A percentile compares a stretch with the other conserved stretches of the same genome.
phyloP scores from a whole-genome alignment of 2,113 vertebrate species.

The Phycodurus eques region DNA sequence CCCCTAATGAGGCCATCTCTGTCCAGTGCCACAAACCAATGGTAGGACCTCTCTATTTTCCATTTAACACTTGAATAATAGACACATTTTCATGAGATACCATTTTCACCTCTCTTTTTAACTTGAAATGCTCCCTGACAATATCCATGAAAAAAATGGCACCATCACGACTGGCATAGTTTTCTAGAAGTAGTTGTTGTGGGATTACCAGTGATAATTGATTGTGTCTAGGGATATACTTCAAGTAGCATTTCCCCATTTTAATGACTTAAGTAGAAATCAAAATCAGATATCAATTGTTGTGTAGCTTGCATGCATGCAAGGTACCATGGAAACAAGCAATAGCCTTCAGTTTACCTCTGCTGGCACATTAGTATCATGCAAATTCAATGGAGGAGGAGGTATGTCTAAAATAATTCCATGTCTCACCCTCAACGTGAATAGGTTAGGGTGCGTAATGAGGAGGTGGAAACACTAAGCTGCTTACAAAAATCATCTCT shows the following conservation, averaged over 20 bases:
- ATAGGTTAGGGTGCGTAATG: conserved; percentile 64
- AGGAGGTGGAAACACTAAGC: conserved; percentile 70
- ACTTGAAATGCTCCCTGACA: too few relatives aligned
- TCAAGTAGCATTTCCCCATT: conserved; percentile 1
- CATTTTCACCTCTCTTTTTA: conserved; percentile 61
- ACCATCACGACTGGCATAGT: not conserved
- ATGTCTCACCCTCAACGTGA: conserved; percentile 50
- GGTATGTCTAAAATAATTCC: conserved; percentile 50
- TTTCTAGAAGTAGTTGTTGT: not conserved
- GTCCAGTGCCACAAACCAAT: conserved; percentile 36
- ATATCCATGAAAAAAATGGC: not conserved
- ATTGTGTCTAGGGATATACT: not conserved
- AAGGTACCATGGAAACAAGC: conserved; percentile 27
- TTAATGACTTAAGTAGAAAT: not conserved
- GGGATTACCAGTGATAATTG: not conserved
- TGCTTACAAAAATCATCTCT: conserved; percentile 68
- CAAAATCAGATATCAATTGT: not conserved
- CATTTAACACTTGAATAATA: conserved; percentile 52
- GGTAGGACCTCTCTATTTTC: conserved; percentile 41
- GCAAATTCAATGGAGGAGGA: conserved; percentile 38
- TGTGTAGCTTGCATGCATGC: conserved; percentile 8
- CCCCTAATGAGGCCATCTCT: conserved; percentile 64
- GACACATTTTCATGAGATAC: conserved; percentile 66
- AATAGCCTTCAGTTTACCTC: conserved; percentile 33
- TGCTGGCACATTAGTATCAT: conserved; percentile 46